Evolutionary conservation across 2,113 vertebrate genomes (phyloP), one percentile per base, ranked within the genome.

Genomic region (Puntigrus tetrazona): DNA sequence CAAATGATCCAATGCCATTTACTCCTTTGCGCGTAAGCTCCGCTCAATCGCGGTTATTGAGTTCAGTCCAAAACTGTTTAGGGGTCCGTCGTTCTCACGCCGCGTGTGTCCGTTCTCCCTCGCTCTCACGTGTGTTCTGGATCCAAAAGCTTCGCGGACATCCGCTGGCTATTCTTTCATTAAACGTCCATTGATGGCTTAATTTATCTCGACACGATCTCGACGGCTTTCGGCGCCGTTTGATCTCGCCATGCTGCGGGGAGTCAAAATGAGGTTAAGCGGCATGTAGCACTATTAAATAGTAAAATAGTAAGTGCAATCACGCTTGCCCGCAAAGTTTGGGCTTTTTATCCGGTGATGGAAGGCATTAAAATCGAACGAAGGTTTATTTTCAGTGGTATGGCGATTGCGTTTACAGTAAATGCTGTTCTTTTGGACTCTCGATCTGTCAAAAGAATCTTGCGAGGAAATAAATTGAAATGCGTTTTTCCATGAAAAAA

Each of bases 1-100:
- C 25, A 76, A 16, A 74, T 84, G 70, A 87, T 87, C 70, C 59
- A n/a, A 7, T 70, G 69, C 41, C 50, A 76, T 78, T 84, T 78
- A n/a, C 41, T 27, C 43, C 65, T 45, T 38, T 25, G n/a, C 22
- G 22, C 65, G n/a, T 76, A 50, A 78, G 74, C 65, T 85, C 76
- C 10, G 75, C 80, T 63, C 72, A 18, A 20, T 76, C 72, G 75
- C 83, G 43, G n/a, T 79, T 85, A 85, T 34, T 27, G 63, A 41
- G 29, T 76, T 67, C 47, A 67, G 47, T 27, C 31, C 34, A 43
- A 38, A 38, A 31, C 52, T 41, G 41, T 75, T 45, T n/a, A n/a
- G n/a, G 25, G 8, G 34, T 79, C 25, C 63, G 73, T 70, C 84
- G 47, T 57, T 70, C 41, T 74, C 70, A 16, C 34, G 69, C 38